Evolutionary conservation across 2,797 vertebrate genomes (phyloP), one percentile per base, ranked within the genome.

Genomic region (Arnoldichthys spilopterus): DNA sequence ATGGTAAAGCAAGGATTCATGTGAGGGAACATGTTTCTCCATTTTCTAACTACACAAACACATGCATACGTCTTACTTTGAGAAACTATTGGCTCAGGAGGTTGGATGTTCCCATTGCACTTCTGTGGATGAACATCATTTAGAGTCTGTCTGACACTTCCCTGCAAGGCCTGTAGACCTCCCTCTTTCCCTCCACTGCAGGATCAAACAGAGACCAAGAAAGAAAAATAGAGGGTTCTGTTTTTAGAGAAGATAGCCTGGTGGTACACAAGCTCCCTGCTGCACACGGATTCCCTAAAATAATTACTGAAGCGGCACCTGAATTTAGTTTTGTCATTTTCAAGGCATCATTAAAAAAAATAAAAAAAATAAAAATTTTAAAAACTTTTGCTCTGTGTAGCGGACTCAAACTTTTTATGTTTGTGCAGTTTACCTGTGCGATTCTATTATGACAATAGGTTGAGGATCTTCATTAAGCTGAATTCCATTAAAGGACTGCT

Each of bases 401-500:
- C 49, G 20, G 20, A 53, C 58, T 20, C 4, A 16, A 61, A 61
- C 58, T 18, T 59, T 30, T 6, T 61, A 2, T 61, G 0, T 45
- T 40, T 13, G 16, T 34, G 16, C 0, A 22, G 15, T 51, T 77
- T 56, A 86, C 85, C 83, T 82, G 24, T 20, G 63, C 63, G 37
- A 51, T 28, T 68, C 64, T 51, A 20, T 28, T 18, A 20, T 16
- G 54, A 68, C 77, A 71, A 34, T 62, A 43, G 77, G 32, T n/a
- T 69, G 71, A 37, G 45, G 76, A 51, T 30, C 70, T 54, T 77
- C 47, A 58, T 75, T 72, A 63, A 72, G 40, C 20, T 40, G 3
- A 11, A 47, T 66, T 77, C 80, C 79, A 66, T 82, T 83, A 76
- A 72, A 72, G 7, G 28, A 59, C 73, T 78, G 82, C 77, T 85